Conservation (phyloP, 2,797 vertebrate genomes). For the Tokudaia muenninki region DNA sequence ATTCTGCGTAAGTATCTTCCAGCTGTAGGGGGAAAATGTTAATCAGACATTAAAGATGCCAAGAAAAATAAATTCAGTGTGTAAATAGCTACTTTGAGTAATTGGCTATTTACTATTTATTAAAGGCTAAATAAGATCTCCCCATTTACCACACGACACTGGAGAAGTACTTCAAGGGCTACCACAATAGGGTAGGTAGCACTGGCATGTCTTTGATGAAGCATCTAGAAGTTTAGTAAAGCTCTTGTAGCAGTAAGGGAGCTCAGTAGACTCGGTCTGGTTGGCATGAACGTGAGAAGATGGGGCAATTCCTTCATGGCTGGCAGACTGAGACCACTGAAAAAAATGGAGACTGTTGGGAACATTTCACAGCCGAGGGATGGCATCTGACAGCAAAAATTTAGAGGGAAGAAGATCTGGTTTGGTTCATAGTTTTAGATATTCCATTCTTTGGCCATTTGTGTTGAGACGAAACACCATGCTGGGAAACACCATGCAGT, state of each 20-base stretch:
- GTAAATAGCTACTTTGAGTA: constrained; percentile 85
- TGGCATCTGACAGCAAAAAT: neutral
- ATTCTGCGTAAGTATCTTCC: constrained; percentile 82
- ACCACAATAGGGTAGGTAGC: constrained; percentile 39
- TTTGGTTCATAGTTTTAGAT: neutral
- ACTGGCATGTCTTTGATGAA: constrained; percentile 36
- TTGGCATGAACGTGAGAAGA: neutral
- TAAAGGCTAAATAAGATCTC: constrained; percentile 81
- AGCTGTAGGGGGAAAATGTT: constrained; percentile 84
- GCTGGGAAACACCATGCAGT: neutral
- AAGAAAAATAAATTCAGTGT: constrained; percentile 85
- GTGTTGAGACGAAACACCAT: neutral
- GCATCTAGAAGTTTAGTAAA: constrained; percentile 43
- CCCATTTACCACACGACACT: constrained; percentile 61
- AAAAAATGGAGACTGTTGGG: neutral
- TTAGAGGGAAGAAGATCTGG: neutral
- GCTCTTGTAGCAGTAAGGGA: neutral
- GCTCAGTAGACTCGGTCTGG: neutral
- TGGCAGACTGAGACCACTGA: neutral
- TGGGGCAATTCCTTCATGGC: neutral
- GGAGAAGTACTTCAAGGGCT: constrained; percentile 68
- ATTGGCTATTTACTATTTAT: constrained; percentile 85
- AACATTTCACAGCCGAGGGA: neutral
- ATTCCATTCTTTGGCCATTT: neutral
- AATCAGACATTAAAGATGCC: constrained; percentile 85